phyloP scores from a whole-genome alignment of 2,888 invertebrate genomes.

The Poecilobothrus nobilitatus region DNA sequence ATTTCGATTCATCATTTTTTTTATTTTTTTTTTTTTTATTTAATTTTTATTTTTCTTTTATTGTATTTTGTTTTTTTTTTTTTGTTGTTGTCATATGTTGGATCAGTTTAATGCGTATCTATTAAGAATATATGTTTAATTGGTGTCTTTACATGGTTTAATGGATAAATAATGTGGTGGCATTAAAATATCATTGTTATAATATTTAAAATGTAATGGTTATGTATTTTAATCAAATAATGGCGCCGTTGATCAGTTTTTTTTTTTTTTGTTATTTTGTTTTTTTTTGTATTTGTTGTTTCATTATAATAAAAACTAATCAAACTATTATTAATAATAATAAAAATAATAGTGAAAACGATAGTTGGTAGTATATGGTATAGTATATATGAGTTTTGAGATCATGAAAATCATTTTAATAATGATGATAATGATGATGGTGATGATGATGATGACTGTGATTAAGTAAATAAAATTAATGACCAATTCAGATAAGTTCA shows the following conservation, averaged over 20 bases:
- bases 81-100: not conserved
- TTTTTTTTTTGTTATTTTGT: not conserved
- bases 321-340: not conserved
- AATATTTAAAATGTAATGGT: not conserved
- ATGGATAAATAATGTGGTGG: not conserved
- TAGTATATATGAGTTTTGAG: too few species aligned
- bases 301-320: not conserved
- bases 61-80: too few species aligned
- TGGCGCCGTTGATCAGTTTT: not conserved
- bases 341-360: not conserved
- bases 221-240: not conserved
- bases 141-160: not conserved
- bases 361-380: not conserved
- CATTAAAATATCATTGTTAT: too few species aligned
- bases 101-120: slow-evolving; percentile 1
- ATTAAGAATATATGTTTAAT: not conserved
- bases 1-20: too few species aligned
- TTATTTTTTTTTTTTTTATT: too few species aligned
- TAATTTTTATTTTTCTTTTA: too few species aligned
- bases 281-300: not conserved
- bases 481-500: not conserved
- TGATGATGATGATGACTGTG: not conserved
- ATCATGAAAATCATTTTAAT: not conserved
- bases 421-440: not conserved
- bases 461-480: not conserved